Evolutionary conservation across 2,113 vertebrate genomes (phyloP), one percentile per base, ranked within the genome.

Genomic region (Tinamus guttatus): DNA sequence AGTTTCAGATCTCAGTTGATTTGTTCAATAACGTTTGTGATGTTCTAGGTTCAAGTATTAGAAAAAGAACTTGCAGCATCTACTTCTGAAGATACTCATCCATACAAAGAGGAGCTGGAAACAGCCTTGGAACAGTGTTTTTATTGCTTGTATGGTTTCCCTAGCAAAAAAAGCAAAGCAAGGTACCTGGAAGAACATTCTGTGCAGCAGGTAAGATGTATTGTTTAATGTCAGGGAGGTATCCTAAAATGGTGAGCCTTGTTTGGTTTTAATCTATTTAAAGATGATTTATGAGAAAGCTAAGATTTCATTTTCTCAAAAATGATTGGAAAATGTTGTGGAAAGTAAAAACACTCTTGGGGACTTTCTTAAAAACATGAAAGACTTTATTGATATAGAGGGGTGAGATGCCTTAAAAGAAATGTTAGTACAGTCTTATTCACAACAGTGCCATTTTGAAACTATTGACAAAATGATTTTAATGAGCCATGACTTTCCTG

Each of bases 131-230:
- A 99, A 87, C 99, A 99, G 96, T 99, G 99, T 74, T 99, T 99
- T 96, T 99, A 99, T 96, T 99, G 99, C 85, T 97, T 99, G 0
- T 99, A 99, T 56, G 98, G 98, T 36, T 99, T 99, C 87, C 99
- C 99, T 64, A 99, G 99, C 97, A 99, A 99, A 97, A 99, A 99
- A 97, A 99, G 99, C 98, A 99, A 99, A 96, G 98, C 99, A 41
- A 98, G 99, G 30, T 99, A 99, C 93, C 97, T 99, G 59, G 99
- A 99, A 94, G 99, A 99, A 49, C 99, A 99, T 96, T 99, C 99
- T 1, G 98, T 98, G 41, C 99, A 98, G 94, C 99, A 99, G 99
- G 99, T 99, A 54, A 95, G 90, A 5, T 3, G 3, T 87, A 12
- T 65, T 30, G 3, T 5, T 63, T 43, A 51, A 2, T 74, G 40